Evolutionary conservation across 2,113 vertebrate genomes (phyloP).

Genomic region (Ammospiza nelsoni): DNA sequence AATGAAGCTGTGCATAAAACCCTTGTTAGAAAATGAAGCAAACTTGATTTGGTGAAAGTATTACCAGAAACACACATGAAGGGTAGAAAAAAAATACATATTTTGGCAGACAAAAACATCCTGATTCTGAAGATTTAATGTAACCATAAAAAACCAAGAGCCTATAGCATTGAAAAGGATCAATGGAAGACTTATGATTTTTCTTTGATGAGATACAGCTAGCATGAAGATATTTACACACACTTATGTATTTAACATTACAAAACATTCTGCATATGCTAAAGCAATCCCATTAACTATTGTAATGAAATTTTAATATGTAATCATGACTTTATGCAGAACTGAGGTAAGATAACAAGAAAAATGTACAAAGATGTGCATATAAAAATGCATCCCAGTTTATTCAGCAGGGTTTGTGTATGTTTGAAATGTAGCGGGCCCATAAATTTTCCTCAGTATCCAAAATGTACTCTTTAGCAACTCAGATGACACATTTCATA

Average conservation of each 20-base stretch:
- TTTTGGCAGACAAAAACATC: background rate
- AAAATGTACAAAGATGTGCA: background rate
- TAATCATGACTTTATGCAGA: background rate
- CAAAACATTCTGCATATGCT: background rate
- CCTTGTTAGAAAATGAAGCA: background rate
- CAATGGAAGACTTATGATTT: background rate
- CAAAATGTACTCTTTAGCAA: background rate
- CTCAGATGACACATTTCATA: background rate
- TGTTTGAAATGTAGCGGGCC: background rate
- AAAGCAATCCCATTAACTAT: background rate
- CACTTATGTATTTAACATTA: background rate
- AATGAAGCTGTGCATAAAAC: conserved; percentile 15
- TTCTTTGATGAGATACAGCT: background rate
- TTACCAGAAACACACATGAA: conserved; percentile 16
- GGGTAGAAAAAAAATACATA: background rate
- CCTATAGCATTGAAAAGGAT: background rate
- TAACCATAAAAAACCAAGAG: background rate
- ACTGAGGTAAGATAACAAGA: background rate
- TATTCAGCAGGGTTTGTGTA: background rate
- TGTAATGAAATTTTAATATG: background rate
- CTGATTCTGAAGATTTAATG: background rate
- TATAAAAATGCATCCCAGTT: background rate
- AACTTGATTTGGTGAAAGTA: background rate
- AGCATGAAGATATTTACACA: background rate
- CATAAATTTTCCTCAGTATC: background rate